Evolutionary conservation across 2,797 vertebrate species (phyloP).

Genomic region (Etheostoma nigrum): DNA sequence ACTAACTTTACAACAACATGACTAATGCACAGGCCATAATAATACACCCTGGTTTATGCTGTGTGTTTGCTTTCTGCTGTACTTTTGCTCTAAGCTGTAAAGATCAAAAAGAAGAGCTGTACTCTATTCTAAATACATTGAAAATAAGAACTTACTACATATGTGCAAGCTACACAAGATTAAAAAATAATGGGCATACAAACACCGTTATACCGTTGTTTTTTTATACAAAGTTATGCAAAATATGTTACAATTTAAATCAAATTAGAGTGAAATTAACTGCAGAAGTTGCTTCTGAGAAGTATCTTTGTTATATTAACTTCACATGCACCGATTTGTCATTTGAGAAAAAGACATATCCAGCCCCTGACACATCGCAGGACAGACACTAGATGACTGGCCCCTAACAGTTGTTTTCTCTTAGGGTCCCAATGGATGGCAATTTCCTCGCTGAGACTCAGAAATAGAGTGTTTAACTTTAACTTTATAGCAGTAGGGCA

Average conservation of each 20-base stretch:
- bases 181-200: no score
- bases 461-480: not conserved
- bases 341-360: not conserved
- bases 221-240: not conserved
- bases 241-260: not conserved
- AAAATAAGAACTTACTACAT: not conserved
- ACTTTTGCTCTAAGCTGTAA: not conserved
- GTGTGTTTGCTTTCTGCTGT: constrained; percentile 2
- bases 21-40: constrained; percentile 50
- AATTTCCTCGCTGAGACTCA: not conserved
- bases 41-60: constrained; percentile 5
- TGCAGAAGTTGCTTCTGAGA: constrained; percentile 3
- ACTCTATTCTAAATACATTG: not conserved
- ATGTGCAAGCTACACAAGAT: no score
- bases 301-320: not conserved
- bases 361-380: not conserved
- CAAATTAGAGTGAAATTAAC: not conserved
- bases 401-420: not conserved
- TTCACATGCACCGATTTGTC: not conserved
- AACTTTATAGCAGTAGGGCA: not conserved
- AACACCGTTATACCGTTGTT: not conserved
- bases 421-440: not conserved
- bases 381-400: not conserved
- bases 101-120: not conserved
- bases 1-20: constrained; percentile 34